phyloP scores from a whole-genome alignment of 2,797 vertebrate species.

The Thaleichthys pacificus region DNA sequence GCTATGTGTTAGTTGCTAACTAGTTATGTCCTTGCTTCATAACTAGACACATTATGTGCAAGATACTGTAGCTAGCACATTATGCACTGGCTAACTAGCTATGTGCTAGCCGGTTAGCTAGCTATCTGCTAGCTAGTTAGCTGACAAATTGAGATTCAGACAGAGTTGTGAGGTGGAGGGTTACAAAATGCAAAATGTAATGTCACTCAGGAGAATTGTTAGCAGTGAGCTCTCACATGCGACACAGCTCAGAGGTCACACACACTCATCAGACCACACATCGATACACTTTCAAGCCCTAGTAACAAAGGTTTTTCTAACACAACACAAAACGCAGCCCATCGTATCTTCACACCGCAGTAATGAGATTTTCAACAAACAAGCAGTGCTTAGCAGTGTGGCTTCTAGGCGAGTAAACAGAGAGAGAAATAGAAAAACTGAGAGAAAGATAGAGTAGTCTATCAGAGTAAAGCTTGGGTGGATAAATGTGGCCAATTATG shows the following conservation, averaged over 20 bases:
- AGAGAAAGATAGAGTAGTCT: not conserved
- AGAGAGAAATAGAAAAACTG: constrained; percentile 21
- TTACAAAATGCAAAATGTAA: constrained; percentile 9
- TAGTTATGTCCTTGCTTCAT: too few species aligned
- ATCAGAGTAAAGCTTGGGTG: constrained; percentile 10
- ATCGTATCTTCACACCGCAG: constrained; percentile 10
- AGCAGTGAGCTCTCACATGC: not conserved
- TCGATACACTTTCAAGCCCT: constrained; percentile 11
- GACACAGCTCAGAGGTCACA: not conserved
- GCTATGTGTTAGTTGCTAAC: not conserved
- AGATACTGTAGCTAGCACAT: too few species aligned
- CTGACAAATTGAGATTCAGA: not conserved
- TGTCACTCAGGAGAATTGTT: not conserved
- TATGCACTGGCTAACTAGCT: too few species aligned
- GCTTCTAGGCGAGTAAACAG: constrained; percentile 24
- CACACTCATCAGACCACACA: constrained; percentile 2
- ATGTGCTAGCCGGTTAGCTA: too few species aligned
- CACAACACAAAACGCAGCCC: constrained; percentile 12
- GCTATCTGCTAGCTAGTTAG: too few species aligned
- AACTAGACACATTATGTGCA: too few species aligned
- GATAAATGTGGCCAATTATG: not conserved
- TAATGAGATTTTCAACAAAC: constrained; percentile 42
- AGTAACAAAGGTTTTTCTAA: too few species aligned
- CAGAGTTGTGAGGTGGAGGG: not conserved
- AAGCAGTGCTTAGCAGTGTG: constrained; percentile 19